These are phyloP conservation scores for Sturnus vulgaris DNA, from an alignment of 2,113 vertebrate genomes.

Conservation along the genomic window DNA sequence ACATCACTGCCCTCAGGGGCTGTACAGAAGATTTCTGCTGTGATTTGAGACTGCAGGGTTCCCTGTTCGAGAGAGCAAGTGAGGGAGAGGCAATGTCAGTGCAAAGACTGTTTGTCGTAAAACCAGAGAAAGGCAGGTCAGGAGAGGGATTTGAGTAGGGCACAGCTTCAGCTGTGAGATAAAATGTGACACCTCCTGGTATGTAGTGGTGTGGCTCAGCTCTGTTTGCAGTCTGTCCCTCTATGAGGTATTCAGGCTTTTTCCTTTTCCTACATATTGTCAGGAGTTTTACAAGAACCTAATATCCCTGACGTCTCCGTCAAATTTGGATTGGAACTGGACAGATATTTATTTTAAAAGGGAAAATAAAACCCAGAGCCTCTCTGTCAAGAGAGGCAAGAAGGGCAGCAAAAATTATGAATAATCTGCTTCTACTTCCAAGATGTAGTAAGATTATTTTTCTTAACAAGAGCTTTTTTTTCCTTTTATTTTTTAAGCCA, in stretches of 20 bases:
- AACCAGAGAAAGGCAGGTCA: not conserved
- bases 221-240: not conserved
- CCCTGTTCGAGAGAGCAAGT: accelerated
- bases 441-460: not conserved
- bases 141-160: not conserved
- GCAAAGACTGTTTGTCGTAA: not conserved
- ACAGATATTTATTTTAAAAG: not conserved
- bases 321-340: not conserved
- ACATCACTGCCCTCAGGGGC: not conserved
- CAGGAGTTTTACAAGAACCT: not conserved
- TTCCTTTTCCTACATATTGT: not conserved
- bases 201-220: not conserved
- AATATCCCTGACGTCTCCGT: not conserved
- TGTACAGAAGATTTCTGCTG: not conserved
- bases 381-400: not conserved
- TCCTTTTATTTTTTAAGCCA: not conserved
- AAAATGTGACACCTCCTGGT: not conserved
- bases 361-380: not conserved
- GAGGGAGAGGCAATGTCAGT: not conserved
- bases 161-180: not conserved
- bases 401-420: not conserved
- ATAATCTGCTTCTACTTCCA: not conserved
- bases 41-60: not conserved
- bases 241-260: not conserved
- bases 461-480: not conserved